Evolutionary conservation across 2,113 vertebrate species (phyloP), one percentile per base, ranked within the genome.

Genomic region (Pogonocichla stellata): DNA sequence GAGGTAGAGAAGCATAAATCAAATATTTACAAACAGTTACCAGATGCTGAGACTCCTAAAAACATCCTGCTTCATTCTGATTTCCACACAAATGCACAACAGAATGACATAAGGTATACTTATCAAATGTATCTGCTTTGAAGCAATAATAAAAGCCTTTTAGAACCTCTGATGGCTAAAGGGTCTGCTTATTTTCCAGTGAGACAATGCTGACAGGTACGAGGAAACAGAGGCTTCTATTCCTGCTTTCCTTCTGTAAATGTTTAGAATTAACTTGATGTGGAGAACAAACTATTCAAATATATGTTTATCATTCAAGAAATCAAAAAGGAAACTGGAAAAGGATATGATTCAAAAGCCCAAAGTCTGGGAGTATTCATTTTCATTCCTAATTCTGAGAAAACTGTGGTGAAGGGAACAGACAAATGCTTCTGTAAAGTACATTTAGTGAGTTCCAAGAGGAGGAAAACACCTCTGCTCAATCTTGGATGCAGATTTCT

Each of bases 81-180:
- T 85, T 96, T 61, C 81, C 81, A 91, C 48, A 91, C 33, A 85
- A 88, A 58, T 8, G 33, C 65, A 77, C 28, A 23, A 36, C 61
- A 56, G 83, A 92, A 90, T 73, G 90, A 94, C 53, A 74, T 22
- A 43, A 54, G 72, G 28, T 89, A 34, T 86, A 78, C 64, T 97
- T 93, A 92, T 51, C 78, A 89, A 82, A 88, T 38, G 87, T 4
- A 92, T 82, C 45, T 4, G 6, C 47, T 54, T 70, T 70, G 61
- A 96, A 95, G 84, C 42, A 60, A 60, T 80, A 89, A 89, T 17
- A 96, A 97, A 89, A 82, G 28, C 45, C 47, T 86, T 91, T 91
- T 20, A 70, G 80, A 92, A 90, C 18, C 18, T 17, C 42, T 94
- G 60, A 88, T 38, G 28, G 0, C 29, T 58, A 2, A 14, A 34